Conservation (phyloP, 1,140 invertebrate genomes). For the Pentalonia nigronervosa region DNA sequence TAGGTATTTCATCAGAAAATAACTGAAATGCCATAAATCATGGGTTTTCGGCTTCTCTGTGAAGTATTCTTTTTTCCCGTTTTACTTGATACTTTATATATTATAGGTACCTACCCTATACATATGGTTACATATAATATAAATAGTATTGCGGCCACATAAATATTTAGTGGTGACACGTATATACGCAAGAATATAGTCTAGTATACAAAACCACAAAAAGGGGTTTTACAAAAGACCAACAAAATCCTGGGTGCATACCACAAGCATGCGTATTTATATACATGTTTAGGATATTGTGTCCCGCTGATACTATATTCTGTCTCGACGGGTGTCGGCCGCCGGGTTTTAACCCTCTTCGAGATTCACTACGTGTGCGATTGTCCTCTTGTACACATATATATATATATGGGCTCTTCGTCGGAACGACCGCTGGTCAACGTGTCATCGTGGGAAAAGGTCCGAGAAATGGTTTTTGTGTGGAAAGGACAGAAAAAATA, state of each 20-base stretch:
- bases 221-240: constrained; percentile 46
- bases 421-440: not conserved
- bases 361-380: constrained; percentile 24
- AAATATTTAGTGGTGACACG: constrained; percentile 36
- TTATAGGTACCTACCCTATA: not conserved
- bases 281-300: constrained; percentile 8
- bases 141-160: not conserved
- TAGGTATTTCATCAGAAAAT: not conserved
- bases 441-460: constrained; percentile 52
- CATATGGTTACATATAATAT: not conserved
- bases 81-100: not conserved
- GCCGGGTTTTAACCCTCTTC: constrained; percentile 35
- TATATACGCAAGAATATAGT: constrained; percentile 29
- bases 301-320: constrained; percentile 30
- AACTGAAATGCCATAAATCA: not conserved
- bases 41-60: not conserved
- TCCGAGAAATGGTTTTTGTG: constrained; percentile 29
- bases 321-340: constrained; percentile 23
- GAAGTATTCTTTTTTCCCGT: not conserved
- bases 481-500: constrained; percentile 18
- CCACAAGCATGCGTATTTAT: not conserved
- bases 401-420: not conserved
- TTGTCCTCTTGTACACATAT: not conserved
- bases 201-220: constrained; percentile 34
- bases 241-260: constrained; percentile 22